Evolutionary conservation across 2,797 vertebrate species (phyloP), one percentile per base, ranked within the genome.

Genomic region (Channallabes apus): DNA sequence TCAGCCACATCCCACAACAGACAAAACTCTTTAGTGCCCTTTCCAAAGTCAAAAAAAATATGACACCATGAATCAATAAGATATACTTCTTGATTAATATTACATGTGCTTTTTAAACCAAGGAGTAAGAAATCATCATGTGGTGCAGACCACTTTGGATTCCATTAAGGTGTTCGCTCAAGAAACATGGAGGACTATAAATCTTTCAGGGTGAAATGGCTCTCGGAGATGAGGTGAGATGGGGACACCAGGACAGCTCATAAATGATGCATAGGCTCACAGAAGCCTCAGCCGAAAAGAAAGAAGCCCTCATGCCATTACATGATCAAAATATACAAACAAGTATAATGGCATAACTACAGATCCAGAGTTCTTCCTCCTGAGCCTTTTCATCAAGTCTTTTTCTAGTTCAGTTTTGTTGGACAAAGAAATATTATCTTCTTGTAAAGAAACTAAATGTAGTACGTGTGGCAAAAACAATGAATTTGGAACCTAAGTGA

Each of bases 11-110:
- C 58, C 32, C 32, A 78, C 27, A 77, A 62, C 58, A 41, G 5
- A n/a, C 6, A 24, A 79, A 41, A 62, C 32, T n/a, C n/a, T 18
- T 68, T 51, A 79, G 18, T 67, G 24, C 83, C 35, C 35, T 89
- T 84, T 65, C 46, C 82, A 76, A 35, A 72, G 35, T n/a, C 59
- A 73, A 65, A 84, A 76, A 68, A 82, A 88, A 61, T 64, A 61
- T 65, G 58, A 84, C 87, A 80, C 79, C 15, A 67, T 93, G 88
- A 93, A 93, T 94, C 92, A 91, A 89, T 88, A 92, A 91, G 90
- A 90, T 86, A 86, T 87, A 91, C 91, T 91, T 93, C 90, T 89
- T 92, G 89, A 94, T 95, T 92, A 94, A 95, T 95, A 94, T 93
- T 94, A 90, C 86, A 94, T 91, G 86, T 82, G 72, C 86, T 29